phyloP scores from a whole-genome alignment of 2,888 invertebrate genomes.

The Octonoba sinensis region DNA sequence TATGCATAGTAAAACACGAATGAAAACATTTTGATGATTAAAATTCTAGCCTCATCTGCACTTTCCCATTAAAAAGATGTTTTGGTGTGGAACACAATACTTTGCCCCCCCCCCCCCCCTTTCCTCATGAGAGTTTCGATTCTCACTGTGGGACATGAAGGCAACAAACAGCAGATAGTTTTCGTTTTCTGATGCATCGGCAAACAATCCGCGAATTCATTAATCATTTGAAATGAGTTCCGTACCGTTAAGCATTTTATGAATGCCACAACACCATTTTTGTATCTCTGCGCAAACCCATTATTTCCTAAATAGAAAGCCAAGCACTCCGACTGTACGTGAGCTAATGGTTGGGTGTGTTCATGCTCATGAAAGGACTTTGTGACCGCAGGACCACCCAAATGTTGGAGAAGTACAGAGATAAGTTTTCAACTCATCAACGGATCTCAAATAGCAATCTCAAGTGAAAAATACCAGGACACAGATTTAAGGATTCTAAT shows the following conservation, averaged over 20 bases:
- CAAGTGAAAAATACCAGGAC: too few relatives aligned
- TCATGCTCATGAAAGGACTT: conserved; percentile 41
- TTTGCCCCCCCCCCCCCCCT: too few relatives aligned
- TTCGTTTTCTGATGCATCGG: conserved; percentile 17
- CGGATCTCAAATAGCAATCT: conserved; percentile 11
- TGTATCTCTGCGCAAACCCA: conserved; percentile 25
- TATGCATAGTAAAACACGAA: too few relatives aligned
- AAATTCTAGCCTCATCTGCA: too few relatives aligned
- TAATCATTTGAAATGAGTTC: conserved; percentile 46
- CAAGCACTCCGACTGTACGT: conserved; percentile 43
- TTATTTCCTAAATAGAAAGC: conserved; percentile 49
- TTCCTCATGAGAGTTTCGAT: too few relatives aligned
- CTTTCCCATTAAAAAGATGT: too few relatives aligned
- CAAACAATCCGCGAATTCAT: conserved; percentile 37
- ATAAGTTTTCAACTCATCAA: conserved; percentile 53
- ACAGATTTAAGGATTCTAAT: too few relatives aligned
- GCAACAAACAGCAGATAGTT: too few relatives aligned
- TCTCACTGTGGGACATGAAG: too few relatives aligned
- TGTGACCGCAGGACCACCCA: conserved; percentile 50
- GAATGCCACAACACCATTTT: conserved; percentile 19
- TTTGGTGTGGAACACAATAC: too few relatives aligned
- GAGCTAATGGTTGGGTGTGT: conserved; percentile 59
- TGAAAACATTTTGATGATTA: too few relatives aligned
- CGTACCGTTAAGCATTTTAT: conserved; percentile 33
- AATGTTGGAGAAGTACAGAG: conserved; percentile 47